Base-by-base conservation (phyloP, 2,113 vertebrate genomes). In the Callorhinus ursinus region DNA sequence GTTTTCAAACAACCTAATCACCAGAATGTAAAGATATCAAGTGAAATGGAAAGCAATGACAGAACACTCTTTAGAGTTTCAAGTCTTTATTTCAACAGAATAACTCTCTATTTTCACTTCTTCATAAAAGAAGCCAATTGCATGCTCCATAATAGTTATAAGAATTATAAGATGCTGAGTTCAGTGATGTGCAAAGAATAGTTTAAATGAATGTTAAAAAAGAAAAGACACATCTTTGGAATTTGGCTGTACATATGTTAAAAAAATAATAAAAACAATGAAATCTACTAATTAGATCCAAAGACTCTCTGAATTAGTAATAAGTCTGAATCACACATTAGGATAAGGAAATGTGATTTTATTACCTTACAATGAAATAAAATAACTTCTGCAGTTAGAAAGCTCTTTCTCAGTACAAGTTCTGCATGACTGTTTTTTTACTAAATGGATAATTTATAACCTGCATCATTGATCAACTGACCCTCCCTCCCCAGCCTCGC, bases 1-100 rank as follows among this genome's bases (percentile, higher is more conserved):
- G 84, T 97, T 97, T 97, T 87, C 88, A 96, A 94, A 96, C 85
- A 95, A 90, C 13, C 69, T 97, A 79, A 95, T 98, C 97, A 96
- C 84, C 33, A n/a, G 61, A 69, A 77, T 63, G 63, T 84, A 71
- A 96, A 92, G 72, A 91, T 77, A 87, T 15, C 83, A 88, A 97
- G 55, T 77, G 46, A 96, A 94, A 94, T 51, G 42, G 42, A 57
- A 93, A 95, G 49, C 74, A 83, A 42, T 46, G 95, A 80, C 85
- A 95, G 81, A 69, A 53, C 72, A 85, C 72, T 97, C 9, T 81
- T 39, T 24, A 31, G 72, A 93, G 79, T 94, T 79, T 94, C 53
- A 72, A 86, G 72, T 59, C 77, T 93, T 95, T 94, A 94, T 96
- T 97, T 96, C 88, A 92, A 74, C 49, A 96, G 69, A 61, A n/a